Evolutionary conservation across 2,797 vertebrate genomes (phyloP).

Genomic region (Propithecus perrieri): DNA sequence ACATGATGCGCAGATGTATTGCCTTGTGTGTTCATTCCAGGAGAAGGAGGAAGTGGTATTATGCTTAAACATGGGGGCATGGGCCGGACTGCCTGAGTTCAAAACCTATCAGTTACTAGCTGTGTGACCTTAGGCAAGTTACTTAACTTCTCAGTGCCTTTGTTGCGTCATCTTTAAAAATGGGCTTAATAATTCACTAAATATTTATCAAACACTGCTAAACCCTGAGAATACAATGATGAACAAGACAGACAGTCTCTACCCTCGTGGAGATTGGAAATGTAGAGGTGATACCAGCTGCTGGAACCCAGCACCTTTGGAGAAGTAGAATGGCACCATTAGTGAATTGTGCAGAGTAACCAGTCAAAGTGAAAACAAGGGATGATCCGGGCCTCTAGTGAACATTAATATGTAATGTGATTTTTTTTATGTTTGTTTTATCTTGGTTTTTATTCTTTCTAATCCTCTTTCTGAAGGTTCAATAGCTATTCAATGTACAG

Average conservation of each 20-base stretch:
- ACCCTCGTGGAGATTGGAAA: fast-evolving
- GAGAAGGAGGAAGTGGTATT: neutral
- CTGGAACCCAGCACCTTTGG: neutral
- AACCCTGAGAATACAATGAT: neutral
- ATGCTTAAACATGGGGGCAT: neutral
- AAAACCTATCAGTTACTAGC: neutral
- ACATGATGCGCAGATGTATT: neutral
- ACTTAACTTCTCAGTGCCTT: slow-evolving; percentile 18
- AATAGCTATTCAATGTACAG: neutral
- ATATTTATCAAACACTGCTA: neutral
- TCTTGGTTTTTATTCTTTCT: neutral
- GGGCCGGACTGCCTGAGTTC: neutral
- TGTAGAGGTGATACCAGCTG: no score
- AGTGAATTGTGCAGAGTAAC: neutral
- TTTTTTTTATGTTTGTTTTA: neutral
- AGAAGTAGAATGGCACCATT: neutral
- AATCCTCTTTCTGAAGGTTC: neutral
- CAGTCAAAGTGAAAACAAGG: neutral
- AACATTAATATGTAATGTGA: neutral
- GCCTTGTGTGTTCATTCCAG: neutral
- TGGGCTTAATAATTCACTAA: neutral
- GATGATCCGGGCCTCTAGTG: neutral
- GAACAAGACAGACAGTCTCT: neutral
- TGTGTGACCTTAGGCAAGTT: neutral
- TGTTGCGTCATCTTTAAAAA: slow-evolving; percentile 31